Conservation (phyloP, 2,113 vertebrate genomes). For the Synchiropus splendidus region DNA sequence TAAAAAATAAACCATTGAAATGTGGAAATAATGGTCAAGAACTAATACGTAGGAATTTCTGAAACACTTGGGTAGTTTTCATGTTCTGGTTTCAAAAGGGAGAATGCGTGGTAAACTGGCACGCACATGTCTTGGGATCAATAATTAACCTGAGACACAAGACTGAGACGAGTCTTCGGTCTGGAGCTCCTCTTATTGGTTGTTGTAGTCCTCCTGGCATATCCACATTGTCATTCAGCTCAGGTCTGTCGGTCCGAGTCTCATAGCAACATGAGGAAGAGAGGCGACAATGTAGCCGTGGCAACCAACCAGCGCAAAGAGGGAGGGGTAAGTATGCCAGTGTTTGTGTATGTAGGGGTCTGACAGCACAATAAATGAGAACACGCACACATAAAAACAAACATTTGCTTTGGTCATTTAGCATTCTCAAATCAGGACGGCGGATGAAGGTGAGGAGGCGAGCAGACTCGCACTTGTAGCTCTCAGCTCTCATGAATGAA, state of each 20-base stretch:
- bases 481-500: constrained; percentile 42
- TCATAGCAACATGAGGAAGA: constrained; percentile 64
- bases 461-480: constrained; percentile 41
- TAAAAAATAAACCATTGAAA: constrained; percentile 6
- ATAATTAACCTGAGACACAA: constrained; percentile 17
- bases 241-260: constrained; percentile 59
- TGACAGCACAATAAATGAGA: constrained; percentile 1
- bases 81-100: background rate
- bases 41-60: no score
- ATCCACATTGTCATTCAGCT: constrained; percentile 60
- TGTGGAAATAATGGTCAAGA: no score
- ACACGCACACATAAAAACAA: constrained; percentile 22
- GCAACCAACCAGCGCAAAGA: constrained; percentile 56
- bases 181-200: constrained; percentile 51
- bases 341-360: constrained; percentile 2
- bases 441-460: constrained; percentile 12
- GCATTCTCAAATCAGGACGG: constrained; percentile 13
- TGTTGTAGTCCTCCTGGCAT: constrained; percentile 39
- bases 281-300: constrained; percentile 58
- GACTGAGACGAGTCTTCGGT: constrained; percentile 34
- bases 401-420: constrained; percentile 22
- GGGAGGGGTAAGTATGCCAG: constrained; percentile 36
- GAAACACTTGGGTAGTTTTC: no score
- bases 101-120: constrained; percentile 5
- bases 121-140: constrained; percentile 13